Conservation (phyloP, 1,140 invertebrate species). For the Bombus sibiricus region DNA sequence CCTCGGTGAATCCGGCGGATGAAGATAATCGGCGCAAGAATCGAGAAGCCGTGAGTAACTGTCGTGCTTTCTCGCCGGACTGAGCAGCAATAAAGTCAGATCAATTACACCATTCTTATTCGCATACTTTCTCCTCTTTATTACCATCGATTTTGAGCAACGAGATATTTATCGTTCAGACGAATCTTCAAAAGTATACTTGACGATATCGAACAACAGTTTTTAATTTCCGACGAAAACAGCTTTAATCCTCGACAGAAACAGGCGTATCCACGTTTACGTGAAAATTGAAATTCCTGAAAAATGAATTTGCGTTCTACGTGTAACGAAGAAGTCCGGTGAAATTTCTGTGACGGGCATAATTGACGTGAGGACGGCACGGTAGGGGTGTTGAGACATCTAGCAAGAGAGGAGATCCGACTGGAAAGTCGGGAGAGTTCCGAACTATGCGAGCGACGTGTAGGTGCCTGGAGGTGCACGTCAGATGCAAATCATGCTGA, state of each 20-base stretch:
- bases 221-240: not conserved
- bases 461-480: conserved; percentile 77
- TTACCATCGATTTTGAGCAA: not conserved
- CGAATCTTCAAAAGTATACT: no score
- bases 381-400: conserved; percentile 55
- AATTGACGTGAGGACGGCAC: conserved; percentile 58
- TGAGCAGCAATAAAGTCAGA: not conserved
- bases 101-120: conserved; percentile 17
- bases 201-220: no score
- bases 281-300: not conserved
- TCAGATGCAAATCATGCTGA: conserved; percentile 81
- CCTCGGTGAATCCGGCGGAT: conserved; percentile 75
- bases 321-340: conserved; percentile 37
- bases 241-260: not conserved
- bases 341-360: conserved; percentile 55
- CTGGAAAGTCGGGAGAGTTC: conserved; percentile 66
- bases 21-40: conserved; percentile 75
- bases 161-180: no score
- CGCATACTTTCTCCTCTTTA: not conserved
- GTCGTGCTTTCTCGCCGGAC: conserved; percentile 26
- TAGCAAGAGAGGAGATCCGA: conserved; percentile 44
- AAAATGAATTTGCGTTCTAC: conserved; percentile 26
- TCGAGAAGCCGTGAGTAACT: conserved; percentile 44
- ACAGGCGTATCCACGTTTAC: not conserved
- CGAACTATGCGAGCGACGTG: conserved; percentile 78